These are phyloP conservation scores for Leucosticte australis DNA, from an alignment of 2,113 vertebrate species.

Conservation along the genomic window DNA sequence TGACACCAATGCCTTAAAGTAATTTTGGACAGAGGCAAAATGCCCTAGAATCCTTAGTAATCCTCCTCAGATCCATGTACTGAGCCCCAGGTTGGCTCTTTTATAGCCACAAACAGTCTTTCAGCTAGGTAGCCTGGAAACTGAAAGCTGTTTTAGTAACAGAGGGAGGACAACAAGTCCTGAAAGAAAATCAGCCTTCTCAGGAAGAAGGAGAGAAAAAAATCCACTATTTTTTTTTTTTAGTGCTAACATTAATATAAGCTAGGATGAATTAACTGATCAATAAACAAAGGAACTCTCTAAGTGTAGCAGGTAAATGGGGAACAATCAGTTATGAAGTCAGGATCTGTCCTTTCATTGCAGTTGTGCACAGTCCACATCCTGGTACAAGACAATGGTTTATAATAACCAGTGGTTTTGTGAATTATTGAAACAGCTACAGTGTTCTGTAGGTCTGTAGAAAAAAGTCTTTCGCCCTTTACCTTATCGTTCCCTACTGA, in stretches of 20 bases:
- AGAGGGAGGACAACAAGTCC: conserved; percentile 63
- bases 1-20: conserved; percentile 74
- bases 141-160: conserved; percentile 69
- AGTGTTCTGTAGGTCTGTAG: neutral
- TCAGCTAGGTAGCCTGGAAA: conserved; percentile 66
- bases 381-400: neutral
- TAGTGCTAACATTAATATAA: neutral
- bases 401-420: neutral
- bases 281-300: neutral
- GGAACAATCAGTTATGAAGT: neutral
- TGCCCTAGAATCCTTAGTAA: conserved; percentile 79
- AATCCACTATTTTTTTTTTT: neutral
- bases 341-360: neutral
- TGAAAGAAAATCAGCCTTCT: conserved; percentile 64
- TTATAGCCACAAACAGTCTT: conserved; percentile 69
- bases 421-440: conserved; percentile 47
- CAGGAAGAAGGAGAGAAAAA: neutral
- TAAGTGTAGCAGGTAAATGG: neutral
- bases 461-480: conserved; percentile 6
- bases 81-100: conserved; percentile 72
- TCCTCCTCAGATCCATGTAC: conserved; percentile 74
- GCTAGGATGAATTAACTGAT: neutral
- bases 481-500: conserved; percentile 27
- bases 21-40: conserved; percentile 80
- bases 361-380: neutral